Evolutionary conservation across 2,888 invertebrate species (phyloP).

Genomic region (Agrilus cyanescens): DNA sequence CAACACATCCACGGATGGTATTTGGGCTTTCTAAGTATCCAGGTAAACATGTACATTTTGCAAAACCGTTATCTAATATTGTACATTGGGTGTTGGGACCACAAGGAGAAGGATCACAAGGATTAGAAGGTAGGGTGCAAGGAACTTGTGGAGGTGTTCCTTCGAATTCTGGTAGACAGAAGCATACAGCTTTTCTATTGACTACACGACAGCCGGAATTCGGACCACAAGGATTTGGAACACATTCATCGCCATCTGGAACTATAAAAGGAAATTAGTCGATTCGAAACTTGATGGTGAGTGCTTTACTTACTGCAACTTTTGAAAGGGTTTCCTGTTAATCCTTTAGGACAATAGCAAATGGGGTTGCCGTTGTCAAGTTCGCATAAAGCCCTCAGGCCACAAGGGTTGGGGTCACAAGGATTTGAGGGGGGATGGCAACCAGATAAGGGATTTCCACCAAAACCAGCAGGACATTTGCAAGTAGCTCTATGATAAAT

Average conservation of each 20-base stretch:
- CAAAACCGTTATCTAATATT: conserved; percentile 63
- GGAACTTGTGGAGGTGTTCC: conserved; percentile 66
- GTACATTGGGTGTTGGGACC: conserved; percentile 82
- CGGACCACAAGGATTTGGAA: conserved; percentile 71
- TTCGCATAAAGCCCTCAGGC: conserved; percentile 74
- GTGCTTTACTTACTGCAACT: conserved; percentile 67
- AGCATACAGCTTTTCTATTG: conserved; percentile 65
- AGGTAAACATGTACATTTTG: conserved; percentile 75
- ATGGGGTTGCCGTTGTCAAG: conserved; percentile 75
- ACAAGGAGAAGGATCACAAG: conserved; percentile 76
- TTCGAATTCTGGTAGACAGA: conserved; percentile 79
- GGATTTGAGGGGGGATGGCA: conserved; percentile 68
- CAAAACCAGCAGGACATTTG: conserved; percentile 71
- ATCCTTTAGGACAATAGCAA: conserved; percentile 79
- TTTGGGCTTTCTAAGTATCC: conserved; percentile 80
- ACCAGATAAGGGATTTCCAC: conserved; percentile 60
- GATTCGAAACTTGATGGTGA: conserved; percentile 1
- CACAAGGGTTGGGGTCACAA: conserved; percentile 78
- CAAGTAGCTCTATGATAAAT: conserved; percentile 67
- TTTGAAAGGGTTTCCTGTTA: conserved; percentile 83
- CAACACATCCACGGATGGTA: conserved; percentile 74
- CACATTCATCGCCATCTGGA: conserved; percentile 77
- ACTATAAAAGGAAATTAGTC: conserved; percentile 43
- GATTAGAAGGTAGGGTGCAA: conserved; percentile 62
- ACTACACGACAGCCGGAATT: conserved; percentile 74